Conservation (phyloP, 2,113 vertebrate genomes). For the Lethenteron camtschaticum region DNA sequence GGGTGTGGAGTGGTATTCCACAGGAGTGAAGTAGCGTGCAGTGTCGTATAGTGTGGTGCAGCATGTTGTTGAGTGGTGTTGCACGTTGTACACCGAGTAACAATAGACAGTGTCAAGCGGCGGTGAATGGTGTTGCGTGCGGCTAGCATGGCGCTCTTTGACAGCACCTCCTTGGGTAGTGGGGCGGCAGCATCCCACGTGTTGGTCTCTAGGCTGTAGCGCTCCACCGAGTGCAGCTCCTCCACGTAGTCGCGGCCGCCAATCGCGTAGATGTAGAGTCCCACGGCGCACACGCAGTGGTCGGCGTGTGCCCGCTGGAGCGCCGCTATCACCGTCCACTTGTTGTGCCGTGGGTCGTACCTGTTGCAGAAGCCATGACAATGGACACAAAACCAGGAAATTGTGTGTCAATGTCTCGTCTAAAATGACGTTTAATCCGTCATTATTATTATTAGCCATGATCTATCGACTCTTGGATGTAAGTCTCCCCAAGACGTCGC, state of each 20-base stretch:
- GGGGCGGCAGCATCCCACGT: conserved; percentile 62
- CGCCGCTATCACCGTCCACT: conserved; percentile 63
- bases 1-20: no score
- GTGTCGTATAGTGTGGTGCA: no score
- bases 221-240: conserved; percentile 61
- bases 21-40: no score
- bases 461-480: no score
- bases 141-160: no score
- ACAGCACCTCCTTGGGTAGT: conserved; percentile 46
- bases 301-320: conserved; percentile 70
- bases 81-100: no score
- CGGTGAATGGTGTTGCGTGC: no score
- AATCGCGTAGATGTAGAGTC: conserved; percentile 52
- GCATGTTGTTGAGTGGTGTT: no score
- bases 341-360: conserved; percentile 82
- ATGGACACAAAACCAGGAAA: background rate
- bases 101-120: no score
- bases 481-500: no score
- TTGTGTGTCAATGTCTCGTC: background rate
- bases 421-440: background rate
- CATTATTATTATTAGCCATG: no score
- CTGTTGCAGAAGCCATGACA: conserved; percentile 22
- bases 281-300: conserved; percentile 62
- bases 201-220: conserved; percentile 64
- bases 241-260: conserved; percentile 72